Percentiles rank a stretch among this genome's conserved stretches.
Evolutionary conservation across 2,888 invertebrate genomes (phyloP).

Genomic region (Fabriciana adippe): DNA sequence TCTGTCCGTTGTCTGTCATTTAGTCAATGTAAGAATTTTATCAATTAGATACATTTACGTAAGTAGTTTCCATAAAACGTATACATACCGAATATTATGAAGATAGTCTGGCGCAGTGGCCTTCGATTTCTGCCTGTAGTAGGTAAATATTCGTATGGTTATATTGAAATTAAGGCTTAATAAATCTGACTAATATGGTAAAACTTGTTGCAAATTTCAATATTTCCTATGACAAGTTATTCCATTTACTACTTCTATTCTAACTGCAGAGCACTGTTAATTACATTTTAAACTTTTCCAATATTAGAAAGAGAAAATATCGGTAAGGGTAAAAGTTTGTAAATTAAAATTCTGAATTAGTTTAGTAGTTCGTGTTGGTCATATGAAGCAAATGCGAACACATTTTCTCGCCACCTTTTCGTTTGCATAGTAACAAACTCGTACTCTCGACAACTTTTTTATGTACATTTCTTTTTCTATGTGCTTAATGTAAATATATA

Average conservation of each 20-base stretch:
- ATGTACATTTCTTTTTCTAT: too few species aligned
- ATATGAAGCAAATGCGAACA: constrained; percentile 14
- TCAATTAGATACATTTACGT: too few species aligned
- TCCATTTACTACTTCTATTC: not conserved
- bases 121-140: not conserved
- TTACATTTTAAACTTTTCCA: constrained; percentile 14
- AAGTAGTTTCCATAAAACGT: too few species aligned
- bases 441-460: too few species aligned
- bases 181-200: too few species aligned
- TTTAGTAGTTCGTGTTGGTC: constrained; percentile 11
- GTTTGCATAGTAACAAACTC: constrained; percentile 10
- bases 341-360: constrained; percentile 15
- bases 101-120: too few species aligned
- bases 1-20: too few species aligned
- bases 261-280: constrained; percentile 3
- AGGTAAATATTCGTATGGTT: not conserved
- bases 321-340: not conserved
- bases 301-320: constrained; percentile 15
- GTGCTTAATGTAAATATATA: too few species aligned
- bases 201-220: too few species aligned
- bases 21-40: too few species aligned
- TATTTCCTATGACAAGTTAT: not conserved
- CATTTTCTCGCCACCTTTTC: constrained; percentile 8
- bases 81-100: too few species aligned
- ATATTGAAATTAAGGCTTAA: too few species aligned